Evolutionary conservation across 1,140 invertebrate species (phyloP).

Genomic region (Cydia splendana): DNA sequence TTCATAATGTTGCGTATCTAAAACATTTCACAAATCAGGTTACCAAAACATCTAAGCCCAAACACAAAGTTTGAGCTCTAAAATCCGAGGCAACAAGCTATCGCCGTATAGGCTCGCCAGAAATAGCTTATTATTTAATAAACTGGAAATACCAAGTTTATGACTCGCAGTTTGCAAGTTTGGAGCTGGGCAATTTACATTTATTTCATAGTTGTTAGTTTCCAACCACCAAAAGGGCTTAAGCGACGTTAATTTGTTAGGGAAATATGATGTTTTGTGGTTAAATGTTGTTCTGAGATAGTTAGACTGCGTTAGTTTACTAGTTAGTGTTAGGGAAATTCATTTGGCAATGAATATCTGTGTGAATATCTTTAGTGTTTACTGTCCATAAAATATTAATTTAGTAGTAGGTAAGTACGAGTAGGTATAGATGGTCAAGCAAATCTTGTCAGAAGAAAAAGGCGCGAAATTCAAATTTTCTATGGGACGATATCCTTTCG

Average conservation of each 20-base stretch:
- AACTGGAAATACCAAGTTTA: slow-evolving; percentile 51
- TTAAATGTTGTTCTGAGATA: neutral
- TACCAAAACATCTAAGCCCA: neutral
- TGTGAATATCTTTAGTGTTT: neutral
- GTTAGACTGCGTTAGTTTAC: slow-evolving; percentile 2
- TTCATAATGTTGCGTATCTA: no score
- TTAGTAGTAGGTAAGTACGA: no score
- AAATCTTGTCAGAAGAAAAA: no score
- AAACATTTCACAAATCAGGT: neutral
- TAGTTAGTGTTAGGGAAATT: slow-evolving; percentile 8
- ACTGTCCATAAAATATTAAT: neutral
- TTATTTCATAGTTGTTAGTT: slow-evolving; percentile 43
- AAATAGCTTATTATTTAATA: slow-evolving; percentile 53
- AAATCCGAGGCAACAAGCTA: slow-evolving; percentile 4
- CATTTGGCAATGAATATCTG: slow-evolving; percentile 6
- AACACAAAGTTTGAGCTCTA: neutral
- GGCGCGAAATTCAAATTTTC: no score
- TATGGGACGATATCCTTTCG: no score
- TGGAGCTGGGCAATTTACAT: slow-evolving; percentile 52
- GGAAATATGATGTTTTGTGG: neutral
- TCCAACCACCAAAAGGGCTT: neutral
- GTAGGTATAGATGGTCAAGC: no score
- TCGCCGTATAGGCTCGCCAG: slow-evolving; percentile 34
- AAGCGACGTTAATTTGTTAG: neutral
- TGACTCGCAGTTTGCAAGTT: slow-evolving; percentile 46